Evolutionary conservation across 2,888 invertebrate species (phyloP), one percentile per base, ranked within the genome.

Genomic region (Pimpla rufipes): DNA sequence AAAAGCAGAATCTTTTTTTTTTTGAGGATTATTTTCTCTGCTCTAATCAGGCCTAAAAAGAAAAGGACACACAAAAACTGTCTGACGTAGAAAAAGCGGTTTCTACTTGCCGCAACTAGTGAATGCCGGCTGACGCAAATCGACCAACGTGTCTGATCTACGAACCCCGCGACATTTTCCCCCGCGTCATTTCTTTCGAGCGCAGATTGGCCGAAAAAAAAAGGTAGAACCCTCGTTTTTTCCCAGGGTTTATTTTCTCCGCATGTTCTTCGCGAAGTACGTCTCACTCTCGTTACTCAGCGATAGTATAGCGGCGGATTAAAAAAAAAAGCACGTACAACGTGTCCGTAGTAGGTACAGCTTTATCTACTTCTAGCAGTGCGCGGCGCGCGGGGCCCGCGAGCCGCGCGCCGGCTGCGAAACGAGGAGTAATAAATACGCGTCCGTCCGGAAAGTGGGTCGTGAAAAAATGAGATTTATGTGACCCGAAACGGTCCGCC

Each of bases 381-480:
- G 13, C 42, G n/a, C n/a, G n/a, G n/a, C n/a, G n/a, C n/a, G n/a
- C n/a, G 81, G n/a, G n/a, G 59, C 45, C 45, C 16, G 59, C 35
- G 35, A 73, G 59, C 47, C 81, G 5, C 81, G 81, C 70, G 81
- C 77, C 85, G 81, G 77, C 85, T 81, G 83, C 82, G 79, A 84
- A 87, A 86, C 87, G 85, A 85, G 83, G 74, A 79, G 86, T 81
- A 85, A 87, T 88, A 88, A 88, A 88, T 88, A 88, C 78, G 79
- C 79, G 84, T 77, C 84, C 83, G 86, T 87, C 85, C 83, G 82
- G 86, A 84, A 88, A 88, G 85, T 88, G 86, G 88, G 86, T 85
- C 86, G 85, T 87, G 85, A 88, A 86, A 87, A 86, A 87, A 87
- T 87, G 84, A 87, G 87, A 87, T 87, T 87, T 87, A 87, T 87